Evolutionary conservation across 2,797 vertebrate species (phyloP), one percentile per base, ranked within the genome.

Genomic region (Anguilla obscura): DNA sequence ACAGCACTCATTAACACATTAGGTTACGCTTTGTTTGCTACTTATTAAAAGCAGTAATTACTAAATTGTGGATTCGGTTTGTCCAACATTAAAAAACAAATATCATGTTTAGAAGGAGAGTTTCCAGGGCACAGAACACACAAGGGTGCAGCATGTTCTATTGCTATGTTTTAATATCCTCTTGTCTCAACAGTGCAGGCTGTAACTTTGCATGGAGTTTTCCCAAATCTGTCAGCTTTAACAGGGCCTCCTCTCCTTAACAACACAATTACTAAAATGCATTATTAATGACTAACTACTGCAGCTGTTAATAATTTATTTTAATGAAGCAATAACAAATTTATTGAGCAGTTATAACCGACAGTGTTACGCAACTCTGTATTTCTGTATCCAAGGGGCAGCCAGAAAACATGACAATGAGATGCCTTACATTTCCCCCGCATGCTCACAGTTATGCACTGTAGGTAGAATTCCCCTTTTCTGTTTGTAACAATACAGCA

Each of bases 1-100:
- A 45, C 84, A 27, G 21, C 36, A 27, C 40, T 76, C 84, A 85
- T 87, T 89, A 89, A 76, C 74, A 16, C 82, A 50, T 87, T 48
- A 54, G 45, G 52, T 85, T 50, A 87, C 58, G 56, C 36, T 60
- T 83, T 52, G 80, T 83, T 84, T 80, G 71, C 50, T 84, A 40
- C 71, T 85, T 69, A 58, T 79, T 79, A 79, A 79, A 40, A 40
- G 74, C 74, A 79, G 14, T 21, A 79, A 79, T 79, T 40, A 7
- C 74, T 79, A 45, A 21, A 40, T 79, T 18, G 9, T 76, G 63
- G 24, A 69, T 69, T 27, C 1, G n/a, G 63, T 74, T 74, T 74
- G 27, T 33, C 69, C 69, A 74, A 36, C 27, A 74, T 74, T 10
- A 74, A 74, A 69, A 69, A n/a, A 69, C 8, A 69, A 16, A 58